A percentile compares a stretch with the other conserved stretches of the same genome.
Conservation (phyloP, 2,113 vertebrate genomes). For the Sturnus vulgaris region DNA sequence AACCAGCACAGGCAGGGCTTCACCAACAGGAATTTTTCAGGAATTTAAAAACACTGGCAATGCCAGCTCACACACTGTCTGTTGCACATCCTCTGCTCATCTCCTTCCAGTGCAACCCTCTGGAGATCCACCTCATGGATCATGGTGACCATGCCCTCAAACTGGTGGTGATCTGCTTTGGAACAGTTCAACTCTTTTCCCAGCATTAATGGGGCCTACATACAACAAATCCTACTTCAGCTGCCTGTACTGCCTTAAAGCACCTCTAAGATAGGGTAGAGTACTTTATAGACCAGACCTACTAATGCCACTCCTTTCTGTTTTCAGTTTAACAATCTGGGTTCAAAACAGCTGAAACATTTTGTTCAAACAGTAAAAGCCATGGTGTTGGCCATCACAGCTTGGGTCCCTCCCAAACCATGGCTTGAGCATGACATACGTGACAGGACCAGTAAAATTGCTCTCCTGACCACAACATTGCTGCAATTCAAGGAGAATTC, state of each 20-base stretch:
- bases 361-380: neutral
- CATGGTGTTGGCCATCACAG: neutral
- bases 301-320: neutral
- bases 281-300: neutral
- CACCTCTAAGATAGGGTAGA: neutral
- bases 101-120: neutral
- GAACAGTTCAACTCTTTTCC: neutral
- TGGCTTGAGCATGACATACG: fast-evolving
- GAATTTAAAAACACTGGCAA: neutral
- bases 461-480: neutral
- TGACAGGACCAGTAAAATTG: neutral
- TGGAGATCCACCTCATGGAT: neutral
- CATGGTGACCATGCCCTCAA: fast-evolving
- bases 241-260: neutral
- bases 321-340: neutral
- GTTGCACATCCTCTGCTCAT: neutral
- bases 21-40: neutral
- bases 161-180: neutral
- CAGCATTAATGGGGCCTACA: neutral
- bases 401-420: neutral
- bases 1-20: neutral
- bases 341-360: neutral
- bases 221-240: neutral
- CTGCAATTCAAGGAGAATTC: neutral
- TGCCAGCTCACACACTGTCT: neutral